Conservation (phyloP, 2,888 invertebrate genomes). For the Lissocephala sabroskyi region DNA sequence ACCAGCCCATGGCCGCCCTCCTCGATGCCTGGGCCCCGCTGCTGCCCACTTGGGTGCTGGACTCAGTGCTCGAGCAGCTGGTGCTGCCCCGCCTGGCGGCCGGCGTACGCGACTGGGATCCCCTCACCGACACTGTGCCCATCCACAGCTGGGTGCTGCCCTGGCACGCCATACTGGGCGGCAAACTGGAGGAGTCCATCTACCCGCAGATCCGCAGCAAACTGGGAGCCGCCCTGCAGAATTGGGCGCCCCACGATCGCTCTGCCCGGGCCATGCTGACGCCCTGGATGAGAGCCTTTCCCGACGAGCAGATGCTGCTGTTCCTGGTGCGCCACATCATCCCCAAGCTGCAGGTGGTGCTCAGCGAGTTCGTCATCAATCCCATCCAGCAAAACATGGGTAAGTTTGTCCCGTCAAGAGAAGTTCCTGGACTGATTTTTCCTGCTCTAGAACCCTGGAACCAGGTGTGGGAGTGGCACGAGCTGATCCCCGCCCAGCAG, state of each 20-base stretch:
- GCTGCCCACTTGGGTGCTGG: conserved; percentile 87
- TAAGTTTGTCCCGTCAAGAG: too few species aligned
- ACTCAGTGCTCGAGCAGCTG: conserved; percentile 86
- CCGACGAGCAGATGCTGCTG: conserved; percentile 82
- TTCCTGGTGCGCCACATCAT: conserved; percentile 90
- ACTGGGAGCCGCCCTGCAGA: conserved; percentile 87
- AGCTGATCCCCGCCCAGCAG: conserved; percentile 83
- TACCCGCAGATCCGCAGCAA: conserved; percentile 95
- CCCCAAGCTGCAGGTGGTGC: conserved; percentile 86
- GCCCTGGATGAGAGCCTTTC: conserved; percentile 89
- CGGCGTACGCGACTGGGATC: conserved; percentile 95
- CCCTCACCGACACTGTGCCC: conserved; percentile 93
- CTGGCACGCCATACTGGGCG: conserved; percentile 91
- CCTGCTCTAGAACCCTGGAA: conserved; percentile 85
- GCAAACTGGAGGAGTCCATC: conserved; percentile 74
- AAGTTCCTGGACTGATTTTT: background rate
- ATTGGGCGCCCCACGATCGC: conserved; percentile 96
- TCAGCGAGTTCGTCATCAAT: conserved; percentile 80
- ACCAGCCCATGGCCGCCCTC: conserved; percentile 84
- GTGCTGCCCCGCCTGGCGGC: conserved; percentile 82
- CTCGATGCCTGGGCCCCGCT: conserved; percentile 86
- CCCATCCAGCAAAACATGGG: conserved; percentile 82
- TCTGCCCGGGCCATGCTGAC: conserved; percentile 93
- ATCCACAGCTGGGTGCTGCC: conserved; percentile 98
- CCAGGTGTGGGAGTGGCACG: conserved; percentile 96